Evolutionary conservation across 2,113 vertebrate genomes (phyloP), one percentile per base, ranked within the genome.

Genomic region (Glareola pratincola): DNA sequence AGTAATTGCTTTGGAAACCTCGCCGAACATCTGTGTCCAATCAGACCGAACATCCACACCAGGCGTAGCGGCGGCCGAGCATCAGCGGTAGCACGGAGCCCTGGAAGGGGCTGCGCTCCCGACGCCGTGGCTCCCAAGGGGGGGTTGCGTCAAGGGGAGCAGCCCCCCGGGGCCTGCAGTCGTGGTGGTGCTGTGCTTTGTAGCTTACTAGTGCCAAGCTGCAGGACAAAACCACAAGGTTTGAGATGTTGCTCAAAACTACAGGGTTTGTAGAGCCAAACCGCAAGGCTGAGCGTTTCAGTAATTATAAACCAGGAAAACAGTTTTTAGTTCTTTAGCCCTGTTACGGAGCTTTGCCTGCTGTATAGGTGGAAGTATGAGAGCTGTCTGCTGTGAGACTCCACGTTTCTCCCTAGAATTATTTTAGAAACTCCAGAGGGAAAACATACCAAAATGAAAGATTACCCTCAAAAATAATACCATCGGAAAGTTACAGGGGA

Each of bases 1-100:
- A 93, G n/a, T 18, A 37, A 94, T 62, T 90, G 85, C 92, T 89
- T 92, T 93, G 93, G 89, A 95, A 95, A 34, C 68, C 50, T 94
- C 9, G 0, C 6, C 8, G 67, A 76, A 75, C 97, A 96, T 95
- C 94, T 97, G 96, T 39, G 45, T 89, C 51, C 88, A 10, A 87
- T 96, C 81, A 94, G 60, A 45, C 67, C 1, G 8, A 76, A 2
- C 68, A 32, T 23, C 27, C 85, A 13, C 4, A 10, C 5, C 43
- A 6, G 77, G 93, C 53, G 15, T 19, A 29, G 88, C 19, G 4
- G 11, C 34, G 3, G 83, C 77, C 0, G 69, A 83, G 63, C 85
- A 76, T 13, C 81, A 8, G 73, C 18, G 1, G 91, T n/a, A 87
- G 95, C 69, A 0, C 7, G 4, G 71, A 87, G 82, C 90, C 76